A percentile compares a stretch with the other conserved stretches of the same genome.
Conservation (phyloP, 2,113 vertebrate genomes). For the Hyla sarda region DNA sequence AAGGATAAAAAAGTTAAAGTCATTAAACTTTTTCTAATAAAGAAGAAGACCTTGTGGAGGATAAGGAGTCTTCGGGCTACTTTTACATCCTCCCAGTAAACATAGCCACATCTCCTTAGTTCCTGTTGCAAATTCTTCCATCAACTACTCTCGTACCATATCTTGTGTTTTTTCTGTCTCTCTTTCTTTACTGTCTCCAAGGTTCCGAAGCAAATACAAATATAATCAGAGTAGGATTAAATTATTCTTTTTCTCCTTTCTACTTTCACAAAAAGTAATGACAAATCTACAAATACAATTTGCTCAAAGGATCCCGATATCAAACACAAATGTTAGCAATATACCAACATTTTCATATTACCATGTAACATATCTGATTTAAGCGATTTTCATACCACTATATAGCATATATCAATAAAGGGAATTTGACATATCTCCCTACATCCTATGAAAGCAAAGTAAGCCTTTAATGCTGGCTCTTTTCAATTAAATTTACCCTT, state of each 20-base stretch:
- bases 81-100: not conserved
- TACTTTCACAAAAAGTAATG: too few species aligned
- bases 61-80: not conserved
- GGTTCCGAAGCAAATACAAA: not conserved
- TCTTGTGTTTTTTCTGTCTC: not conserved
- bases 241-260: too few species aligned
- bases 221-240: too few species aligned
- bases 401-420: not conserved
- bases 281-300: too few species aligned
- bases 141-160: not conserved
- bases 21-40: too few species aligned
- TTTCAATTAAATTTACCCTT: constrained; percentile 7
- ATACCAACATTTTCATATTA: not conserved
- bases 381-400: not conserved
- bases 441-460: not conserved
- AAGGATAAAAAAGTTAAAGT: too few species aligned
- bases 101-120: not conserved
- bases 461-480: not conserved
- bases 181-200: not conserved
- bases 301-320: too few species aligned
- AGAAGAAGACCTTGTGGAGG: not conserved
- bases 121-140: not conserved
- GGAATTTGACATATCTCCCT: not conserved
- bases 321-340: too few species aligned
- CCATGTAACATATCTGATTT: not conserved